Evolutionary conservation across 2,113 vertebrate genomes (phyloP), one percentile per base, ranked within the genome.

Genomic region (Phycodurus eques): DNA sequence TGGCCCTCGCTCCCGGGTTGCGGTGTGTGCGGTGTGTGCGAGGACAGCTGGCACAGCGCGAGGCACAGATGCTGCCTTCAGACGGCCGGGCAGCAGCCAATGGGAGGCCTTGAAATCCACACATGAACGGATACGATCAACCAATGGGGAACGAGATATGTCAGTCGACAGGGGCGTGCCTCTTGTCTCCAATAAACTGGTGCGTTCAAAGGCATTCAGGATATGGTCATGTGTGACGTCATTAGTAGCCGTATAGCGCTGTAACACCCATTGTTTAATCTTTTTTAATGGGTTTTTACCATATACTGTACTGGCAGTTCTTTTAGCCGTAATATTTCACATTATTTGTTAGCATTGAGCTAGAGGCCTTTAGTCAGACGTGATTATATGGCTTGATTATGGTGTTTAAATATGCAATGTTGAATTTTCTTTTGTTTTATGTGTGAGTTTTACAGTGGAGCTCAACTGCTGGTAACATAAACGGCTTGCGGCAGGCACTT

Each of bases 41-140:
- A 54, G 80, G 86, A 88, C 89, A 89, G 89, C 88, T 88, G 88
- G 83, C 78, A 74, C 76, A 67, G 78, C 67, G 27, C 76, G 33
- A 88, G 79, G 76, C 82, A 66, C 86, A 86, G 86, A 90, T 27
- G 88, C 87, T 83, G 27, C 70, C 33, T 31, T 33, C 42, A 63
- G 46, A 33, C 33, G 49, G 60, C 11, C 49, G 14, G 15, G 33
- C 49, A 57, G 33, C 53, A 69, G 53, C 68, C 68, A 69, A 69
- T 69, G 39, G n/a, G 68, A 57, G 14, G 19, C 51, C 53, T 47
- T 31, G 1, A 66, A 47, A 66, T 15, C n/a, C 19, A 47, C 44
- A 47, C 22, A 19, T 33, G 47, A 66, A 76, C 9, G n/a, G 70
- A 47, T 2, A 20, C 46, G n/a, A 19, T 8, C 0, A 67, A 61